Evolutionary conservation across 2,113 vertebrate genomes (phyloP).

Genomic region (human (Homo sapiens)): DNA sequence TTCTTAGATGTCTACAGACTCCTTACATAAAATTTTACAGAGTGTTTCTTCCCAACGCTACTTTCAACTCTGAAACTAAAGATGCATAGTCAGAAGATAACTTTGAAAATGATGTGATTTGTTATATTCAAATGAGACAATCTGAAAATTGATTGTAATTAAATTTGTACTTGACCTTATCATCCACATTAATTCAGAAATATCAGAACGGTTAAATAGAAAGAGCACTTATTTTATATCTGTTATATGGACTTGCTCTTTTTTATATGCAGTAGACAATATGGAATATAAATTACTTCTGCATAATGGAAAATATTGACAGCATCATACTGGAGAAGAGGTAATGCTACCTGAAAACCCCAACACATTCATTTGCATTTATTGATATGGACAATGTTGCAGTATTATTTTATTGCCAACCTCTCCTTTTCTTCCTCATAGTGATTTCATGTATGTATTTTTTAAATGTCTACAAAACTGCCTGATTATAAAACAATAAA

Average conservation of each 20-base stretch:
- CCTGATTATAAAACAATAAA: background rate
- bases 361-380: background rate
- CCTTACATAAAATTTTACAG: background rate
- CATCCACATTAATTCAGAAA: background rate
- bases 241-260: background rate
- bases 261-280: background rate
- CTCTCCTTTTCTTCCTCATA: background rate
- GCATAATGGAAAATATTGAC: background rate
- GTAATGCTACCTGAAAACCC: fast-evolving
- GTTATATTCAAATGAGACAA: background rate
- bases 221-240: background rate
- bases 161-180: background rate
- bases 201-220: background rate
- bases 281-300: background rate
- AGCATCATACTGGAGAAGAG: background rate
- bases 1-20: background rate
- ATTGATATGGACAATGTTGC: background rate
- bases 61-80: background rate
- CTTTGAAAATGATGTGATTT: background rate
- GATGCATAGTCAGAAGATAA: background rate
- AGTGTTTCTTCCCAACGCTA: background rate
- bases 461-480: background rate
- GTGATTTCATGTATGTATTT: background rate
- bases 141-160: background rate
- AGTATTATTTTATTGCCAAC: background rate